Percentiles rank a stretch among this genome's conserved stretches.
These are phyloP conservation scores for Plutella xylostella DNA, from an alignment of 2,888 invertebrate genomes.

Conservation along the genomic window DNA sequence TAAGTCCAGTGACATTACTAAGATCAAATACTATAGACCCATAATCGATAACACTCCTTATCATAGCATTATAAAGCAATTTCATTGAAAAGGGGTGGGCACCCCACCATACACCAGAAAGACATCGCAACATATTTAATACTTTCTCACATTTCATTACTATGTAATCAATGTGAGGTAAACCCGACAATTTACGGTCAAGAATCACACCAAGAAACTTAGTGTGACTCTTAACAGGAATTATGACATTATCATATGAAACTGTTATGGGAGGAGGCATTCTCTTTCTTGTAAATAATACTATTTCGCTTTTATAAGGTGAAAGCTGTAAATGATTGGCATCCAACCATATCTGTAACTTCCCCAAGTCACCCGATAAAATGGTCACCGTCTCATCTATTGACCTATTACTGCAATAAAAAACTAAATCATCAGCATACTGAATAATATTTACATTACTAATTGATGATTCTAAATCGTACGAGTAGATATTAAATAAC, in stretches of 20 bases:
- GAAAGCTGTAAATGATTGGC: slow-evolving; percentile 14
- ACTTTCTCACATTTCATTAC: slow-evolving; percentile 16
- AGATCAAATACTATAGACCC: neutral
- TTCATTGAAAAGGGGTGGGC: neutral
- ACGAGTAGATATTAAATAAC: slow-evolving; percentile 18
- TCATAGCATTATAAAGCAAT: slow-evolving; percentile 1
- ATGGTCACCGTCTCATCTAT: neutral
- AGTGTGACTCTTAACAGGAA: neutral
- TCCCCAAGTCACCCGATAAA: slow-evolving; percentile 6
- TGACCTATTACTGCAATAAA: slow-evolving; percentile 9
- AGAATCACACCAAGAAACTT: slow-evolving; percentile 19
- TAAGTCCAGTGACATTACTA: neutral
- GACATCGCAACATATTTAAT: slow-evolving; percentile 13
- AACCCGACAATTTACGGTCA: slow-evolving; percentile 14
- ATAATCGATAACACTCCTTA: slow-evolving; percentile 2
- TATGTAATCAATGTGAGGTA: slow-evolving; percentile 11
- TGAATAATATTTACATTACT: slow-evolving; percentile 17
- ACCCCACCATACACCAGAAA: slow-evolving; percentile 1
- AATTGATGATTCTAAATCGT: slow-evolving; percentile 14
- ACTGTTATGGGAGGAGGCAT: slow-evolving; percentile 7
- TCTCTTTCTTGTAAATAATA: slow-evolving; percentile 15
- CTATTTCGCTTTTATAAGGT: slow-evolving; percentile 12
- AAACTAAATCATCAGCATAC: slow-evolving; percentile 21
- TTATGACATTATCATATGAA: neutral
- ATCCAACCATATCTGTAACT: slow-evolving; percentile 12